phyloP scores from a whole-genome alignment of 2,888 invertebrate species.

The Actias luna region DNA sequence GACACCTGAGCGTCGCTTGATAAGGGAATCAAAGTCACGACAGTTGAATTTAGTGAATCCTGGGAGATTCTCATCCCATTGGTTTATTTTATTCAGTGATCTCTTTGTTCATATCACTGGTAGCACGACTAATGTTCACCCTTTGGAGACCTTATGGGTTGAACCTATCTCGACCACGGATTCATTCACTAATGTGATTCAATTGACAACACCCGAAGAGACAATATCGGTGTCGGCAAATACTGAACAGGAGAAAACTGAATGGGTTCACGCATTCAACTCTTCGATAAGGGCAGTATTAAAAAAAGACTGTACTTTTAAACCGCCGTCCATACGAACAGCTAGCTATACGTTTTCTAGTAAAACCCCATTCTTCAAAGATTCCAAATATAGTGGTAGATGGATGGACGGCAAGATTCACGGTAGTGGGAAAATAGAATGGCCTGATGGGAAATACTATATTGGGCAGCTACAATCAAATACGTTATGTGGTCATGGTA shows the following conservation, averaged over 20 bases:
- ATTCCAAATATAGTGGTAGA: conserved; percentile 89
- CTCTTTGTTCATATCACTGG: conserved; percentile 89
- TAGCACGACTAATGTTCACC: conserved; percentile 84
- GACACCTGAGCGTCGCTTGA: conserved; percentile 85
- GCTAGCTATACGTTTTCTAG: conserved; percentile 87
- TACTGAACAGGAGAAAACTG: conserved; percentile 86
- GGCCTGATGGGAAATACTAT: conserved; percentile 90
- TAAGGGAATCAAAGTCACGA: conserved; percentile 88
- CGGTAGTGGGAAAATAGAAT: conserved; percentile 91
- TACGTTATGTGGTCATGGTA: conserved; percentile 87
- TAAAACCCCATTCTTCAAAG: conserved; percentile 87
- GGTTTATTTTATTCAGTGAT: conserved; percentile 92
- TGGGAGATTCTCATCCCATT: conserved; percentile 88
- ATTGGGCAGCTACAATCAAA: conserved; percentile 91
- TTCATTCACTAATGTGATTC: conserved; percentile 83
- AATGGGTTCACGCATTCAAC: conserved; percentile 90
- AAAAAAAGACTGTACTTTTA: conserved; percentile 82
- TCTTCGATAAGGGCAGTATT: conserved; percentile 86
- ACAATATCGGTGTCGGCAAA: conserved; percentile 84
- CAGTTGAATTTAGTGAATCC: conserved; percentile 86
- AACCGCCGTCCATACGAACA: conserved; percentile 87
- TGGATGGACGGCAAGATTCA: conserved; percentile 93
- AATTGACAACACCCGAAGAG: conserved; percentile 90
- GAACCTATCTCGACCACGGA: conserved; percentile 87
- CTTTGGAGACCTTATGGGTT: conserved; percentile 90